Conservation (phyloP, 1,140 invertebrate species). For the Trichonephila clavipes region DNA sequence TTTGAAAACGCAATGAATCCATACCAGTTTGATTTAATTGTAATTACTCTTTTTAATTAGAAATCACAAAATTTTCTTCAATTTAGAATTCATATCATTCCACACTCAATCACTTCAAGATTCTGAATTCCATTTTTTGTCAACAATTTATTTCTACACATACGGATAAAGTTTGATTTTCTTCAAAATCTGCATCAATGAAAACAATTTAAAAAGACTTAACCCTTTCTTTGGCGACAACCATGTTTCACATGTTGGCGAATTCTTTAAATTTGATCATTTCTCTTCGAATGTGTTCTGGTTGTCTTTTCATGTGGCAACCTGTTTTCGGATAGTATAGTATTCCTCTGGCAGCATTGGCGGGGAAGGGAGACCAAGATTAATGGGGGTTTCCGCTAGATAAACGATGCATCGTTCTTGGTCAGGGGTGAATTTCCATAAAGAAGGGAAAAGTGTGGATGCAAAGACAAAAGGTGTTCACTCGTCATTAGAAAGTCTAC, state of each 20-base stretch:
- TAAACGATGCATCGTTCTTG: slow-evolving; percentile 29
- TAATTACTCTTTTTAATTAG: too few relatives aligned
- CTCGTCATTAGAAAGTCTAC: background rate
- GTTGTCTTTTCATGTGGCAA: slow-evolving; percentile 35
- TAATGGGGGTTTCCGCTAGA: slow-evolving; percentile 36
- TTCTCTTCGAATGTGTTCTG: slow-evolving; percentile 6
- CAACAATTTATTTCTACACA: too few relatives aligned
- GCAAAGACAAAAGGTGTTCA: background rate
- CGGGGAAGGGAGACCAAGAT: slow-evolving; percentile 39
- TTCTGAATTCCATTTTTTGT: too few relatives aligned
- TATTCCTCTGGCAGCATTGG: slow-evolving; percentile 28
- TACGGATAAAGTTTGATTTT: too few relatives aligned
- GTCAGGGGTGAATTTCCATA: slow-evolving; percentile 12
- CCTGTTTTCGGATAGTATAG: slow-evolving; percentile 45
- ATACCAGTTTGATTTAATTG: too few relatives aligned
- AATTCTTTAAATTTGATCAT: background rate
- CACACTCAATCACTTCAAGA: too few relatives aligned
- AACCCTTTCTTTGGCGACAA: background rate
- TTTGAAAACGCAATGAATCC: too few relatives aligned
- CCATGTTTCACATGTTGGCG: background rate
- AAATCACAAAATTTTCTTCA: too few relatives aligned
- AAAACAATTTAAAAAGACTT: background rate
- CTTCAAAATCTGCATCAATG: background rate
- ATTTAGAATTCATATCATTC: too few relatives aligned
- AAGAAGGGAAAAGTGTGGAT: background rate